phyloP scores from a whole-genome alignment of 2,113 vertebrate genomes.

The Lepidiolamprologus cunningtoni region DNA sequence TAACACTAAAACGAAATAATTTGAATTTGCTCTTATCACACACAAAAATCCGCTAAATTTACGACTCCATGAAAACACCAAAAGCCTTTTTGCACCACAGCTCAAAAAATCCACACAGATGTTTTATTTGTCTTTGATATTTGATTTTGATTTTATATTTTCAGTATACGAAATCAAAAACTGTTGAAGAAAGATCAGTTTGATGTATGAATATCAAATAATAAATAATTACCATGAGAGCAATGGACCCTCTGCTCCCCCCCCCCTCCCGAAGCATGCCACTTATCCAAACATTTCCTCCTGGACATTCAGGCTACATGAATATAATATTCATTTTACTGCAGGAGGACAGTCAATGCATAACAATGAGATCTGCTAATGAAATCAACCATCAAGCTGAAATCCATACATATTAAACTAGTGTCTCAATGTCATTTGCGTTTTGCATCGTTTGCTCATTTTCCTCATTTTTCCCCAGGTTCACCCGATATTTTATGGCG shows the following conservation, averaged over 20 bases:
- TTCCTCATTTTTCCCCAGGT: constrained; percentile 55
- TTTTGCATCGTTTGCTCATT: constrained; percentile 70
- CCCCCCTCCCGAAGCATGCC: not conserved
- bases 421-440: constrained; percentile 71
- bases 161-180: not conserved
- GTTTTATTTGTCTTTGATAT: not conserved
- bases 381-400: constrained; percentile 92
- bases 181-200: not conserved
- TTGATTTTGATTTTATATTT: not conserved
- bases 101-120: not conserved
- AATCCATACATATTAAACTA: constrained; percentile 88
- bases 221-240: not conserved
- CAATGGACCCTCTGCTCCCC: not conserved
- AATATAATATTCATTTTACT: constrained; percentile 70
- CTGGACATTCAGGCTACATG: constrained; percentile 66
- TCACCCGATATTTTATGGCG: constrained; percentile 64
- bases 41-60: not conserved
- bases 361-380: constrained; percentile 95
- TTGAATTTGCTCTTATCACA: not conserved
- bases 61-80: not conserved
- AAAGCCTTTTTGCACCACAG: not conserved
- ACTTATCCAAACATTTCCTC: constrained; percentile 3
- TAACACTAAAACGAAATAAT: not conserved
- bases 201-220: not conserved
- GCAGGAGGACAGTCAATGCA: constrained; percentile 89